Percentiles rank a stretch among this genome's conserved stretches.
Evolutionary conservation across 2,797 vertebrate species (phyloP).

Genomic region (Nothura maculosa): DNA sequence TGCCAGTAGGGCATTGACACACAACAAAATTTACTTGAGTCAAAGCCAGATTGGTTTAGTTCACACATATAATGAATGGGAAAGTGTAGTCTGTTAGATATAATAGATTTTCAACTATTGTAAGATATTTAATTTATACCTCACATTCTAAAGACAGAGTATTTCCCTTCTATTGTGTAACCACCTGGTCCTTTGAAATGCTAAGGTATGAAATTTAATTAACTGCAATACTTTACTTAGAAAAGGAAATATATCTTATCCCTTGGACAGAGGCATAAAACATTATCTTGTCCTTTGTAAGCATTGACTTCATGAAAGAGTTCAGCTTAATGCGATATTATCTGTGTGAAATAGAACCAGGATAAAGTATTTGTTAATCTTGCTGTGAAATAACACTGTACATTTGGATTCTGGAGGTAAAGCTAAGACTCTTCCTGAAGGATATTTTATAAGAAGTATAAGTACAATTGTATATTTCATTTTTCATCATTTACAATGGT

Average conservation of each 20-base stretch:
- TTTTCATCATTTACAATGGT: background rate
- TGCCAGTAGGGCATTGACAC: constrained; percentile 25
- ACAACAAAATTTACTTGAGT: constrained; percentile 48
- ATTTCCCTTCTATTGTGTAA: background rate
- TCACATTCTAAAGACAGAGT: background rate
- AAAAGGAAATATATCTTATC: background rate
- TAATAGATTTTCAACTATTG: background rate
- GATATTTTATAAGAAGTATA: background rate
- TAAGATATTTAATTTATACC: background rate
- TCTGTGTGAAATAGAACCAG: background rate
- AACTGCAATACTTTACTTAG: background rate
- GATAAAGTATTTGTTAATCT: background rate
- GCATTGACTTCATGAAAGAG: background rate
- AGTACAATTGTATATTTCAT: background rate
- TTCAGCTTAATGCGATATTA: background rate
- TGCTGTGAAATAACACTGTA: background rate
- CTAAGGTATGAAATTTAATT: background rate
- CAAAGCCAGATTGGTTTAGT: constrained; percentile 33
- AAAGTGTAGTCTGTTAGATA: background rate
- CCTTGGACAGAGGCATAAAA: background rate
- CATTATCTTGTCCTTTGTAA: background rate
- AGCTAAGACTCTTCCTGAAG: background rate
- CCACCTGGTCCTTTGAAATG: background rate
- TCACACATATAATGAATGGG: background rate
- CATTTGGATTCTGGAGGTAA: background rate